A percentile compares a stretch with the other conserved stretches of the same genome.
These are phyloP conservation scores for Linyphia triangularis DNA, from an alignment of 2,888 invertebrate species.

Conservation along the genomic window DNA sequence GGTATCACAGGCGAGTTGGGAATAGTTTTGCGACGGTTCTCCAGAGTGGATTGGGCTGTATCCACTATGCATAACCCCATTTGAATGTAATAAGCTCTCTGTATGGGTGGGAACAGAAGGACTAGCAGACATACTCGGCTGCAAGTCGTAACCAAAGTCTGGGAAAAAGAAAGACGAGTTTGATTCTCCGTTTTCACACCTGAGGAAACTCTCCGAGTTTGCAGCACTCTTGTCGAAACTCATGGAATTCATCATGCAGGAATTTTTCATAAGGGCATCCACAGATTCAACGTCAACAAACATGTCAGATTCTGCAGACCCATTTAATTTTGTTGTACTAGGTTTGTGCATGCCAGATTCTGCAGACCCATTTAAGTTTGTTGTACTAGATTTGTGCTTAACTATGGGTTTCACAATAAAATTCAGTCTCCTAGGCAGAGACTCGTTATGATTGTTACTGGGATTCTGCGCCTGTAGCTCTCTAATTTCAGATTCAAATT, in stretches of 20 bases:
- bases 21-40: background rate
- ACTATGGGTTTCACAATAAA: background rate
- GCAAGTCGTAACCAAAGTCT: background rate
- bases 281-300: conserved; percentile 66
- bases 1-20: conserved; percentile 62
- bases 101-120: conserved; percentile 33
- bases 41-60: background rate
- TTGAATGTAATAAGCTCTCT: conserved; percentile 59
- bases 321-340: conserved; percentile 19
- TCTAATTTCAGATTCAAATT: conserved; percentile 30
- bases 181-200: conserved; percentile 8
- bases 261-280: conserved; percentile 1
- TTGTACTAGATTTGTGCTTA: background rate
- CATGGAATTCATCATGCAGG: background rate
- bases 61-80: conserved; percentile 35
- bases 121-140: conserved; percentile 37
- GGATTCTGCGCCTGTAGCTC: background rate
- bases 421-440: conserved; percentile 9
- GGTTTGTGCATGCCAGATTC: conserved; percentile 15
- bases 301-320: conserved; percentile 22
- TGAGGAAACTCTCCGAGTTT: conserved; percentile 3
- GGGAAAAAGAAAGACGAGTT: conserved; percentile 37
- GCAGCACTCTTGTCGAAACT: conserved; percentile 27
- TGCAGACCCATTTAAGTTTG: conserved; percentile 24
- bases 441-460: background rate